Evolutionary conservation across 2,888 invertebrate genomes (phyloP).

Genomic region (Tiliacea aurago): DNA sequence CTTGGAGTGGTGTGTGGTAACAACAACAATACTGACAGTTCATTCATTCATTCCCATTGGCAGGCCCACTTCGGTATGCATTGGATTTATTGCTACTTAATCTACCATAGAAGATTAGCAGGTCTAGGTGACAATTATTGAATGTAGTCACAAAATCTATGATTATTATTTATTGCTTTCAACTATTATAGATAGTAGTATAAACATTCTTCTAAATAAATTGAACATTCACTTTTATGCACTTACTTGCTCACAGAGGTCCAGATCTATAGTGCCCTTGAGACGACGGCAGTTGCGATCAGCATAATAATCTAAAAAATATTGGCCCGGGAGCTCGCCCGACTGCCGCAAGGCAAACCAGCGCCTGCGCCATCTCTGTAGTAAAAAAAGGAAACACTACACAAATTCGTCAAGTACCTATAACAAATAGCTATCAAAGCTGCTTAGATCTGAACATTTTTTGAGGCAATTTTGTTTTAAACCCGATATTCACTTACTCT

Average conservation of each 20-base stretch:
- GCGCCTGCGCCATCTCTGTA: conserved; percentile 97
- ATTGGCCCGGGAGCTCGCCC: conserved; percentile 98
- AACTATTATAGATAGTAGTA: background rate
- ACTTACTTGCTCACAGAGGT: conserved; percentile 98
- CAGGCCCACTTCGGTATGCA: background rate
- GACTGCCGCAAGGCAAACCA: conserved; percentile 98
- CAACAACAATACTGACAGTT: background rate
- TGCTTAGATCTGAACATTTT: background rate
- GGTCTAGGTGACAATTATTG: background rate
- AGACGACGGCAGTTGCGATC: conserved; percentile 96
- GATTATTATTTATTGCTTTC: background rate
- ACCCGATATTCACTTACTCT: conserved; percentile 70
- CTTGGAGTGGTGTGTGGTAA: background rate
- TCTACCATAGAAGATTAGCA: background rate
- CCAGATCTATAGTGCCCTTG: conserved; percentile 97
- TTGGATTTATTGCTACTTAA: background rate
- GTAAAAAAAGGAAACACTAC: conserved; percentile 49
- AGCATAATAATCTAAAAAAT: conserved; percentile 97
- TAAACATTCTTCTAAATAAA: background rate
- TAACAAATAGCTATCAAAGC: conserved; percentile 16
- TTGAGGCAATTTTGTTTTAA: conserved; percentile 50
- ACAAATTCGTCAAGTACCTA: conserved; percentile 45
- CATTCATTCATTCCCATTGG: background rate
- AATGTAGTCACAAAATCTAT: background rate
- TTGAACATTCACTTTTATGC: conserved; percentile 42